Percentiles rank a stretch among this genome's conserved stretches.
phyloP scores from a whole-genome alignment of 2,113 vertebrate genomes.

The Hypanus sabinus region DNA sequence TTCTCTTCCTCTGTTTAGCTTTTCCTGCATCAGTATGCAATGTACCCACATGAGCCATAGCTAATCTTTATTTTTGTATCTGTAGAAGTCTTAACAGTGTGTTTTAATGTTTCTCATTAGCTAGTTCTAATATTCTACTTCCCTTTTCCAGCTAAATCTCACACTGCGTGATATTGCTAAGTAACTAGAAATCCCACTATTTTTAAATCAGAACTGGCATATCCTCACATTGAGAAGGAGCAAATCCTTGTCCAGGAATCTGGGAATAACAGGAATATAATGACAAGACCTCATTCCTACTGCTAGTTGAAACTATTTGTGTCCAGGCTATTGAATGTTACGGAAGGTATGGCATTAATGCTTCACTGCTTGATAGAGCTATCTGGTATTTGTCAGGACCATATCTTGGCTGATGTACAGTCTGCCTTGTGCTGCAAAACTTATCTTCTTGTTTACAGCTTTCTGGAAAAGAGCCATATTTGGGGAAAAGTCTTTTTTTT shows the following conservation, averaged over 20 bases:
- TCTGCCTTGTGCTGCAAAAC: not conserved
- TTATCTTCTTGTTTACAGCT: not conserved
- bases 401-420: not conserved
- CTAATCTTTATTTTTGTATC: no score
- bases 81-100: no score
- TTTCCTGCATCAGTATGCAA: no score
- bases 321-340: not conserved
- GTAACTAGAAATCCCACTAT: not conserved
- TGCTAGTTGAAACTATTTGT: not conserved
- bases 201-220: no score
- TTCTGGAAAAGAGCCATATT: not conserved
- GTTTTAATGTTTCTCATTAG: no score
- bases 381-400: not conserved
- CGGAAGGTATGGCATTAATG: not conserved
- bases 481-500: not conserved
- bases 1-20: no score
- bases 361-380: not conserved
- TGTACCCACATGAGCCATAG: no score
- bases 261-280: not conserved
- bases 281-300: not conserved
- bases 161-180: not conserved
- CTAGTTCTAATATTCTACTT: no score
- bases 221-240: no score
- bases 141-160: not conserved
- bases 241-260: no score